Evolutionary conservation across 2,888 invertebrate genomes (phyloP), one percentile per base, ranked within the genome.

Genomic region (Dione juno): DNA sequence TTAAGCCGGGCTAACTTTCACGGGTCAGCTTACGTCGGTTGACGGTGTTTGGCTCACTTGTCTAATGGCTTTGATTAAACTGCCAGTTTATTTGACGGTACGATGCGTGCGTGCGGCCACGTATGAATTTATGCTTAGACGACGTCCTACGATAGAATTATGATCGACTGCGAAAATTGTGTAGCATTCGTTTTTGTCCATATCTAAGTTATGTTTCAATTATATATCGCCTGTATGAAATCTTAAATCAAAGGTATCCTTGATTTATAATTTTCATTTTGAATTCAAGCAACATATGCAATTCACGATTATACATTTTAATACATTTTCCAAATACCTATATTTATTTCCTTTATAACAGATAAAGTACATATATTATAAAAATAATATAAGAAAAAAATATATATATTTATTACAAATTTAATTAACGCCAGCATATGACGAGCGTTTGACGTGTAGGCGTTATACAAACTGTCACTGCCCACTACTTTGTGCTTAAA

Each of bases 1-100:
- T 78, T 77, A 71, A 68, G 73, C 72, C 73, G 79, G 77, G 79
- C 80, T 78, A 79, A 77, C 79, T 78, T 80, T 82, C 84, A 84
- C 82, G 82, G 88, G 76, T 84, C 92, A 81, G 40, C 73, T 75
- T 83, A 82, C 19, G 69, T 72, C 82, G 88, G 89, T 79, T 77
- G 79, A 81, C 83, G 89, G 84, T 86, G 87, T 89, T 90, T 90
- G 90, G 90, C 90, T 92, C 92, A 92, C 90, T 91, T 90, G 91
- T 92, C 92, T 92, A 92, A 92, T 92, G 89, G 90, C 87, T 92
- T 92, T 92, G 92, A 92, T 92, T 92, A 92, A 91, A 92, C 92
- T 92, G 92, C 90, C 92, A 92, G 92, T 92, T 92, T 92, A 91
- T 92, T 92, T 90, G 91, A 91, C 91, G 91, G 88, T 92, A 89